Percentiles rank a stretch among this genome's conserved stretches.
Evolutionary conservation across 1,140 invertebrate species (phyloP).

Genomic region (Leptinotarsa undecemlineata): DNA sequence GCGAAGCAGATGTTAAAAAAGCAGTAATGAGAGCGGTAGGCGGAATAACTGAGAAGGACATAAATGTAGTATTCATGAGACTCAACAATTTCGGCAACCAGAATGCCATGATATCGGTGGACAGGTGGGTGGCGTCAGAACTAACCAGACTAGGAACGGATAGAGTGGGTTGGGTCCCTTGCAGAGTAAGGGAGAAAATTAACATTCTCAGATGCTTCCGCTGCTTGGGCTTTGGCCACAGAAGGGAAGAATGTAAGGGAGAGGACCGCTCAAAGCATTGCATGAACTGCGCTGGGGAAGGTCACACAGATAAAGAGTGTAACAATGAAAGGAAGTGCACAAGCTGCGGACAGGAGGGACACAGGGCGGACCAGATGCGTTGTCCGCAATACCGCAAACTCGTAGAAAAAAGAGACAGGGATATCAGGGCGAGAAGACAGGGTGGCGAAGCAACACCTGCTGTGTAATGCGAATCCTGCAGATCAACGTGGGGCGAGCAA

Average conservation of each 20-base stretch:
- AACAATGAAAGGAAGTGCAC: neutral
- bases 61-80: neutral
- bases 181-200: neutral
- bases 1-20: too few species aligned
- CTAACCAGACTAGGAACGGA: neutral
- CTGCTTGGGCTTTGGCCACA: too few species aligned
- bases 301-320: neutral
- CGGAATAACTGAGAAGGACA: neutral
- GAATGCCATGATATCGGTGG: neutral
- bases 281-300: neutral
- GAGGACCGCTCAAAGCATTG: neutral
- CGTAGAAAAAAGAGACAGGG: too few species aligned
- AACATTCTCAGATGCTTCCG: too few species aligned
- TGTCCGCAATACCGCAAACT: neutral
- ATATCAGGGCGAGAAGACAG: neutral
- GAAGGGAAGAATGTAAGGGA: too few species aligned
- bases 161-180: constrained; percentile 13
- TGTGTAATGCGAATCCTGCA: neutral
- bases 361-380: neutral
- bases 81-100: neutral
- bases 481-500: neutral
- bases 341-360: neutral
- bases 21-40: neutral
- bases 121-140: neutral
- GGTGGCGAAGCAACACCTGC: neutral